Percentiles rank a stretch among this genome's conserved stretches.
phyloP scores from a whole-genome alignment of 2,888 invertebrate species.

The Trichogramma dendrolimi region DNA sequence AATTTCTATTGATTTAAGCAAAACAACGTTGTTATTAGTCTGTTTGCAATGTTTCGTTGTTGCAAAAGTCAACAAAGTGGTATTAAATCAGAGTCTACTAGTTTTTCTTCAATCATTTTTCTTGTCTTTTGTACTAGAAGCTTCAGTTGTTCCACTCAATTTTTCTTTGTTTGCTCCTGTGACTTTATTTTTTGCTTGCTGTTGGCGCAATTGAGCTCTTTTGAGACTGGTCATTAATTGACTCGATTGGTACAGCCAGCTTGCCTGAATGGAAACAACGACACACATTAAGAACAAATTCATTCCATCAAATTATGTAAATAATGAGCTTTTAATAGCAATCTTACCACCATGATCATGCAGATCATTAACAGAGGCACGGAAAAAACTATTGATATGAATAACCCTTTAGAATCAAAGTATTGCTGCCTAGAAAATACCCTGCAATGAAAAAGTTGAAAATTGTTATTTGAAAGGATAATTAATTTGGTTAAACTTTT shows the following conservation, averaged over 20 bases:
- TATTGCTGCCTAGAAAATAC: slow-evolving; percentile 87
- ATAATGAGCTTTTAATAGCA: neutral
- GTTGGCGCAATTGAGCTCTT: slow-evolving; percentile 71
- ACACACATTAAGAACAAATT: neutral
- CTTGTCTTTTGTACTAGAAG: slow-evolving; percentile 21
- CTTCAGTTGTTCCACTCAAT: slow-evolving; percentile 27
- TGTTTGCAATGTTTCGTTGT: too few species aligned
- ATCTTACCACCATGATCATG: slow-evolving; percentile 89
- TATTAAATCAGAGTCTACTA: slow-evolving; percentile 20
- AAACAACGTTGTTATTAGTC: too few species aligned
- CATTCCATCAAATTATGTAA: neutral
- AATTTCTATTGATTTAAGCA: too few species aligned
- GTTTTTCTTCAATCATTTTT: slow-evolving; percentile 31
- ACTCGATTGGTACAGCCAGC: slow-evolving; percentile 86
- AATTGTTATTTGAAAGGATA: slow-evolving; percentile 5
- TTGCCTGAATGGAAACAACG: slow-evolving; percentile 61
- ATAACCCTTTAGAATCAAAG: slow-evolving; percentile 89
- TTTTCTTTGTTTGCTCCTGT: slow-evolving; percentile 32
- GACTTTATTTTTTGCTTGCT: slow-evolving; percentile 55
- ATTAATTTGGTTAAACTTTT: slow-evolving; percentile 11
- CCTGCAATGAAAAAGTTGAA: slow-evolving; percentile 46
- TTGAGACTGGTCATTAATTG: slow-evolving; percentile 82
- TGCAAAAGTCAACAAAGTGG: neutral
- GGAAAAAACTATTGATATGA: slow-evolving; percentile 91
- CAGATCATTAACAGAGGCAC: slow-evolving; percentile 87